A percentile compares a stretch with the other conserved stretches of the same genome.
These are phyloP conservation scores for Erannis defoliaria DNA, from an alignment of 2,888 invertebrate species.

Conservation along the genomic window DNA sequence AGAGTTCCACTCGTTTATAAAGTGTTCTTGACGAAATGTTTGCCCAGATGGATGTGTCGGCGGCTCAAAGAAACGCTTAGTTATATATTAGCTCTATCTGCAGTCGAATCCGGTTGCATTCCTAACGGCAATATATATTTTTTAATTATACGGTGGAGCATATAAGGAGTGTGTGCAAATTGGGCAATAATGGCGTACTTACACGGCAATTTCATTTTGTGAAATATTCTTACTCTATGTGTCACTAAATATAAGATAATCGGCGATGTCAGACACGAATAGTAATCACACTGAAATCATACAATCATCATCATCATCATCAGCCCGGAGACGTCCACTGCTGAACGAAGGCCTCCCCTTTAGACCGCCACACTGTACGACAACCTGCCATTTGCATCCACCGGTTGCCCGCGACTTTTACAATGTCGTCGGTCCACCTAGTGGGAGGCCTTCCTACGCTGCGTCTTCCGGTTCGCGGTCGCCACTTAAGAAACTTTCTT, in stretches of 20 bases:
- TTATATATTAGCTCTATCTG: slow-evolving; percentile 20
- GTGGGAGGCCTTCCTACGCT: too few species aligned
- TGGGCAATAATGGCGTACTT: neutral
- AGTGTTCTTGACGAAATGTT: slow-evolving; percentile 34
- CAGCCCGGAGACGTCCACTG: too few species aligned
- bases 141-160: slow-evolving; percentile 6
- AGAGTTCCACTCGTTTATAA: neutral
- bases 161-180: neutral
- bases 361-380: too few species aligned
- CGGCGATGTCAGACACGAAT: neutral
- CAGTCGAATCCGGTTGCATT: slow-evolving; percentile 23
- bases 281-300: too few species aligned
- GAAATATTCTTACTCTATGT: neutral
- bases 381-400: too few species aligned
- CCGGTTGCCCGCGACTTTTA: too few species aligned
- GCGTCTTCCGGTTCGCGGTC: too few species aligned
- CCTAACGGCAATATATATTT: slow-evolving; percentile 9
- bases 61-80: slow-evolving; percentile 9
- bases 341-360: neutral
- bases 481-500: too few species aligned
- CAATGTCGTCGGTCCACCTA: too few species aligned
- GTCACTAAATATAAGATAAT: neutral
- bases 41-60: slow-evolving; percentile 30
- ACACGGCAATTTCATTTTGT: neutral
- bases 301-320: too few species aligned